These are phyloP conservation scores for Electrona antarctica DNA, from an alignment of 2,113 vertebrate species.

Conservation along the genomic window DNA sequence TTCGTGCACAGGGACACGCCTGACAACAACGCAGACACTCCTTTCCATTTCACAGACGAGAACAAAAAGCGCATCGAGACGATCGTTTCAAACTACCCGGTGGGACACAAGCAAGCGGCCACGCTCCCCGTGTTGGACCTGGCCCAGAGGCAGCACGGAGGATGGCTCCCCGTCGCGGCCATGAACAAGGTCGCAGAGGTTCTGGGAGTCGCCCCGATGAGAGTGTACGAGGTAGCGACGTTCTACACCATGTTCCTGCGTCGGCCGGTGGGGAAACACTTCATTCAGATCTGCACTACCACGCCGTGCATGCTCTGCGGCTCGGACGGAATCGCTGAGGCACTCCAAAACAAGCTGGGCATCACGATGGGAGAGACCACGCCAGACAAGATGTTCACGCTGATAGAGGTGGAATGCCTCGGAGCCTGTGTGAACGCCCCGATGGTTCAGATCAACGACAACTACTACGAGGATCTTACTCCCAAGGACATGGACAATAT, in stretches of 20 bases:
- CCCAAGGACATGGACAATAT: too few relatives aligned
- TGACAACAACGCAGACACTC: too few relatives aligned
- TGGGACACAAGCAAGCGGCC: slow-evolving; percentile 86
- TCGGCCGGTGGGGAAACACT: slow-evolving; percentile 87
- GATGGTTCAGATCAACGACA: slow-evolving; percentile 92
- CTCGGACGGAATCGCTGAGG: slow-evolving; percentile 86
- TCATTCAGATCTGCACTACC: slow-evolving; percentile 89
- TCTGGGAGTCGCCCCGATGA: slow-evolving; percentile 87
- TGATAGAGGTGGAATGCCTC: slow-evolving; percentile 89
- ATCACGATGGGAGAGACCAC: slow-evolving; percentile 89
- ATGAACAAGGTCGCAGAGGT: slow-evolving; percentile 93
- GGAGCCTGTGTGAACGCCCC: slow-evolving; percentile 92
- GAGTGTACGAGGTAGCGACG: slow-evolving; percentile 91
- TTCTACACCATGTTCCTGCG: slow-evolving; percentile 93
- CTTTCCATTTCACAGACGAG: too few relatives aligned
- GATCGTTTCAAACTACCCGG: slow-evolving; percentile 78
- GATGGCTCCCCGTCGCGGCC: slow-evolving; percentile 90
- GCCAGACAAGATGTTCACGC: slow-evolving; percentile 86
- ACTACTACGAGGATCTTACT: too few relatives aligned
- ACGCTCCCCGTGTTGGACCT: slow-evolving; percentile 87
- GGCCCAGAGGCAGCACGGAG: slow-evolving; percentile 85
- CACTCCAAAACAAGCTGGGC: slow-evolving; percentile 88
- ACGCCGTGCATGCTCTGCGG: slow-evolving; percentile 89
- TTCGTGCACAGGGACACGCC: too few relatives aligned
- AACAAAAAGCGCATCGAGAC: too few relatives aligned